Base-by-base conservation (phyloP, 2,797 vertebrate species). In the Sphenopsis melanotis region DNA sequence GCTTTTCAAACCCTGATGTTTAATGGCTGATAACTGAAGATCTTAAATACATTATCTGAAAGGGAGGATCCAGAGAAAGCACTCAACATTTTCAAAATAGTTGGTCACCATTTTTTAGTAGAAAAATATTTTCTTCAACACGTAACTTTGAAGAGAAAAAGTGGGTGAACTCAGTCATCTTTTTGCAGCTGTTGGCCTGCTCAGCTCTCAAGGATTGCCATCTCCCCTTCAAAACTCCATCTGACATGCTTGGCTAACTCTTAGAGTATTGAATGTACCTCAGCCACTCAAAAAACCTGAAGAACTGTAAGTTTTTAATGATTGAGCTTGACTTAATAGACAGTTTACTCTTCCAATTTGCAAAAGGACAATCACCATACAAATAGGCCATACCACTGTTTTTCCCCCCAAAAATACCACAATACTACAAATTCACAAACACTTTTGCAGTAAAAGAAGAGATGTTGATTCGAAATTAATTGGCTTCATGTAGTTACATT, bases 321-420 rank as follows among this genome's bases (percentile, higher is more conserved):
- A 74, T 1, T 71, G 41, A 87, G 14, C 52, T 52, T 34, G 22
- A 75, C n/a, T 77, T 66, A 37, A 41, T 5, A 26, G 18, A 49
- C 6, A 61, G 23, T 55, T 52, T 87, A 56, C 36, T 81, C 20
- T 86, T 71, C 24, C 46, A 61, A 39, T 83, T 23, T 69, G 30
- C 30, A 44, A 50, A 69, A 59, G 13, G 16, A 55, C 52, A 90
- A 34, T 74, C 34, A 68, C n/a, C n/a, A 66, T 13, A 80, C 7
- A 60, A 37, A 53, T 0, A 90, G 46, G 78, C 9, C 11, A 60
- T 26, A 10, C 44, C 27, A 56, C 34, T 37, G 39, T n/a, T 80
- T 44, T 11, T 3, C 1, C 5, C 23, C 19, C 6, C 0, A 5
- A 56, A 69, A 39, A 83, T 20, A 6, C 19, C n/a, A 66, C 22